phyloP scores from a whole-genome alignment of 2,888 invertebrate genomes.

The Keiferia lycopersicella region DNA sequence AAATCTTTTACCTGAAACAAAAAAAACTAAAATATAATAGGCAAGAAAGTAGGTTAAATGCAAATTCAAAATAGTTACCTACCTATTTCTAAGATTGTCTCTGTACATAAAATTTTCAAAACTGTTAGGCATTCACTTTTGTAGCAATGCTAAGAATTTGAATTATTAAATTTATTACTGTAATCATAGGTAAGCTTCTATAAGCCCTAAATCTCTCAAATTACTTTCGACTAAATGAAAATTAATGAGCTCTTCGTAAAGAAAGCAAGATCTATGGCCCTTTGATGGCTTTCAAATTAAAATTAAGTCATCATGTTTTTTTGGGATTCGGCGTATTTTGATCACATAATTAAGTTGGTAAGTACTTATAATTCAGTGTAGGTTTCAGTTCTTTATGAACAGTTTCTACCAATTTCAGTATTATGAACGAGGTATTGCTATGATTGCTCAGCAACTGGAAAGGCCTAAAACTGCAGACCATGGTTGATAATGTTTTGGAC shows the following conservation, averaged over 20 bases:
- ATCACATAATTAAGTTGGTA: neutral
- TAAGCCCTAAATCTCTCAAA: neutral
- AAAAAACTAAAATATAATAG: neutral
- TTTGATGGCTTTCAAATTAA: constrained; percentile 10
- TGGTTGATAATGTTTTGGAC: no score
- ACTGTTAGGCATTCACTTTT: no score
- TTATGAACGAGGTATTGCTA: no score
- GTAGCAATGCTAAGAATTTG: neutral
- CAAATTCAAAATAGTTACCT: no score
- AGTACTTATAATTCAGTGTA: no score
- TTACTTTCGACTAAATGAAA: constrained; percentile 5
- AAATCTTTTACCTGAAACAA: constrained; percentile 1
- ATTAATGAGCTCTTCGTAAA: constrained; percentile 9
- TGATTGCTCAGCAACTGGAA: no score
- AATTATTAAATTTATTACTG: neutral
- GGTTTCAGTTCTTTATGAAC: no score
- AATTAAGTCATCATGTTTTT: constrained; percentile 6
- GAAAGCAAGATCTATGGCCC: constrained; percentile 11
- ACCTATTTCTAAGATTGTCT: no score
- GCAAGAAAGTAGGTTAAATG: no score
- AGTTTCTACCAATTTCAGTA: no score
- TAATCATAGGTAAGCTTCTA: neutral
- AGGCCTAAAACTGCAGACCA: no score
- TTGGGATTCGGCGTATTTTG: constrained; percentile 31
- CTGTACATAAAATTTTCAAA: no score